Base-by-base conservation (phyloP, 2,113 vertebrate genomes). In the Pachycephala philippinensis region DNA sequence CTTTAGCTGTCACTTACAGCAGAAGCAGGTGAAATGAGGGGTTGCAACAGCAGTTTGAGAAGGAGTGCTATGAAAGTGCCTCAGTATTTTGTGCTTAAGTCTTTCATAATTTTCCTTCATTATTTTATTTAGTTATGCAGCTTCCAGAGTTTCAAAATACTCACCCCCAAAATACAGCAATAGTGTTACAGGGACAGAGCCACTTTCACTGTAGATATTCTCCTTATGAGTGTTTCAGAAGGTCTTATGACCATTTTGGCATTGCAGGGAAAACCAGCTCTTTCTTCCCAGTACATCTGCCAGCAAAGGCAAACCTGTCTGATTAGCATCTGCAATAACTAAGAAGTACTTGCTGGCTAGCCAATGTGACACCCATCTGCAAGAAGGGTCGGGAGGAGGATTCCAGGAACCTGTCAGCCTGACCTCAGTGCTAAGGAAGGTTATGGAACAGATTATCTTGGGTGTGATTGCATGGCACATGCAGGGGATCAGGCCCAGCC, bases 61-160 rank as follows among this genome's bases (percentile, higher is more conserved):
- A 17, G 0, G 0, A 52, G 16, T 23, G 8, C 54, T 53, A 15
- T 53, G 12, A 7, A 31, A 49, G n/a, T 10, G 12, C 49, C 49
- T 87, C 3, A 0, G 23, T 53, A 11, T 53, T 83, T 85, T 6
- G 2, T 26, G 20, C 31, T 24, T 40, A 71, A 17, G 4, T 64
- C 26, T 76, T 69, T 31, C 44, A 26, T n/a, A 6, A 33, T 26
- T 83, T 72, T 61, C 18, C 53, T 72, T 68, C 9, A 7, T 65
- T 53, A 53, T 89, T 81, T 84, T 45, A 37, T 83, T 90, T 65
- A 89, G n/a, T 27, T 76, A 26, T 26, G 24, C 19, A 49, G 33
- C 22, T 84, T 79, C 66, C 10, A 27, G 24, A 68, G 24, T 56
- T 82, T 70, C 3, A 4, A 17, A 47, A 63, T 75, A 39, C 60